Conservation (phyloP, 2,888 invertebrate species). For the Napeogenes inachia region DNA sequence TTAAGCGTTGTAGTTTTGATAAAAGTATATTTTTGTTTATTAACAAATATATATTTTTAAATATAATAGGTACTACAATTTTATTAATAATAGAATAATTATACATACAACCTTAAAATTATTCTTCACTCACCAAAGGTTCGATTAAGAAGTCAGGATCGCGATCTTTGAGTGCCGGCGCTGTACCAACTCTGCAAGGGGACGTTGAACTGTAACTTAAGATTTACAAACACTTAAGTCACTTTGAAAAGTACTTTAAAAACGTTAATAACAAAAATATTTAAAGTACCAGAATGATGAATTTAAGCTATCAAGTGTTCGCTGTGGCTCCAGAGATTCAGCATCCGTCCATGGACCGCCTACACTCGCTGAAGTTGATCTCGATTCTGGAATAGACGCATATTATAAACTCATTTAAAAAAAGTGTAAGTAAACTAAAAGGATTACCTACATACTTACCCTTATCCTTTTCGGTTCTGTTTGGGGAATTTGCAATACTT, state of each 20-base stretch:
- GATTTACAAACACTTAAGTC: conserved; percentile 19
- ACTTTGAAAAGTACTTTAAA: neutral
- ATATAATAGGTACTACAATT: too few species aligned
- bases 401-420: neutral
- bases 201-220: conserved; percentile 74
- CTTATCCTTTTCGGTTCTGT: conserved; percentile 57
- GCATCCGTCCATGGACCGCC: conserved; percentile 74
- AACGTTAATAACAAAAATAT: neutral
- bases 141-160: conserved; percentile 46
- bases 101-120: too few species aligned
- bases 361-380: conserved; percentile 82
- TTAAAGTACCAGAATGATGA: conserved; percentile 59
- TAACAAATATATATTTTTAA: too few species aligned
- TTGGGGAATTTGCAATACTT: conserved; percentile 87
- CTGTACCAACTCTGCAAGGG: conserved; percentile 76
- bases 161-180: conserved; percentile 57
- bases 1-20: too few species aligned
- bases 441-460: conserved; percentile 35
- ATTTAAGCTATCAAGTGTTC: conserved; percentile 73
- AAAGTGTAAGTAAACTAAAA: neutral
- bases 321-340: conserved; percentile 79
- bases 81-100: too few species aligned
- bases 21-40: too few species aligned
- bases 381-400: conserved; percentile 66
- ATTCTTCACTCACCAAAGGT: conserved; percentile 39